Evolutionary conservation across 2,113 vertebrate genomes (phyloP).

Genomic region (Prietella phreatophila): DNA sequence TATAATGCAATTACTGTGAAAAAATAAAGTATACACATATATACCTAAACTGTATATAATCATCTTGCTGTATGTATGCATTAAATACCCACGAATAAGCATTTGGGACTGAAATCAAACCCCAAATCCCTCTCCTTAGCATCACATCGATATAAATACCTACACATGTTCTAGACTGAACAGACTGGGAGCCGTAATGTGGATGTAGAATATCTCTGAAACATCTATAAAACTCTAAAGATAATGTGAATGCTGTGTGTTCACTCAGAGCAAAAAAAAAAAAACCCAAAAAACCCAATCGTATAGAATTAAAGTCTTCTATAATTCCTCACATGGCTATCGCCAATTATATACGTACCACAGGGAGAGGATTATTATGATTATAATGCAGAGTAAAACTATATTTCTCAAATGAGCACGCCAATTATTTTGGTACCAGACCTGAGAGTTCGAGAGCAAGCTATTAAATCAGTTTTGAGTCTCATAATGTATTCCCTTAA

Average conservation of each 20-base stretch:
- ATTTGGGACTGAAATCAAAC: neutral
- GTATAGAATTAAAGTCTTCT: neutral
- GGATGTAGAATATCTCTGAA: neutral
- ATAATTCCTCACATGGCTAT: neutral
- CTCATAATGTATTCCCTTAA: conserved; percentile 50
- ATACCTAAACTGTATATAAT: neutral
- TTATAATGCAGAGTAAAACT: conserved; percentile 15
- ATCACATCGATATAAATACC: neutral
- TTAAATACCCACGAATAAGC: neutral
- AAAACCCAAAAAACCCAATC: neutral
- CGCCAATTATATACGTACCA: neutral
- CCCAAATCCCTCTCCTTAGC: too few relatives aligned
- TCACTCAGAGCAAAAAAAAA: neutral
- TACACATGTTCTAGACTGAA: neutral
- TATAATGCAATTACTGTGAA: neutral
- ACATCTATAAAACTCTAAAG: neutral
- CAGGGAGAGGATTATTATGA: neutral
- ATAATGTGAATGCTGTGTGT: neutral
- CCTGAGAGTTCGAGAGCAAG: neutral
- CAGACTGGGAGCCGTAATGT: neutral
- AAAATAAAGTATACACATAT: too few relatives aligned
- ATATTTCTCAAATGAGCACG: conserved; percentile 8
- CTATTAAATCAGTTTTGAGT: conserved; percentile 48
- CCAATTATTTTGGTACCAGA: conserved; percentile 5
- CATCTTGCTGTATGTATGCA: neutral